Evolutionary conservation across 2,888 invertebrate species (phyloP), one percentile per base, ranked within the genome.

Genomic region (Itoplectis maculator): DNA sequence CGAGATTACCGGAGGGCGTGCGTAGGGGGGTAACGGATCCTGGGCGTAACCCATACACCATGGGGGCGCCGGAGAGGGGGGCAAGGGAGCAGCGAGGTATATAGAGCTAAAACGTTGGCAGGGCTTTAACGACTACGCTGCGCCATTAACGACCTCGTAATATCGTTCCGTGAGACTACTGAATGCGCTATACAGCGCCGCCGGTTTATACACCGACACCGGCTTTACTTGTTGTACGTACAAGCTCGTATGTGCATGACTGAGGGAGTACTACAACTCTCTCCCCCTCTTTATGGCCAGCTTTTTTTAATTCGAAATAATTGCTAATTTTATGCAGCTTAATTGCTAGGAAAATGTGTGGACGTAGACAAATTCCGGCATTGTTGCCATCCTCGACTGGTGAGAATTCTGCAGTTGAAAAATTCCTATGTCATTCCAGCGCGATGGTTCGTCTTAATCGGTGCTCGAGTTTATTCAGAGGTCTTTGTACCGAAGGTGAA

Each of bases 101-200:
- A 29, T 42, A 54, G 42, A 11, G 54, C 37, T 45, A 18, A 73
- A 73, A 73, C 47, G 59, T 35, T 59, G 73, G 45, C 61, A 13
- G 61, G 40, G 68, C 47, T 68, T 76, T 76, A 76, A 68, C 76
- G 76, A 76, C 76, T 20, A 29, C 59, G 59, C 73, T 73, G 20
- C 73, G 45, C 45, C 66, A 76, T 76, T 76, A 76, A 76, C 68
- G 56, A 45, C 68, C 68, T 49, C 76, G 76, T 68, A 76, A 76
- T 76, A 76, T 76, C 56, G 76, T 76, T 76, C n/a, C 68, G 45
- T 47, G 68, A 66, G 54, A 66, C 68, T 59, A 61, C 73, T 61
- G 15, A 59, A 45, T 51, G n/a, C 11, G 54, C 11, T 56, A 54
- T 69, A 15, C 18, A 61, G 35, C n/a, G 13, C 20, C 20, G 20